These are phyloP conservation scores for Podabrus alpinus DNA, from an alignment of 2,888 invertebrate species.

Conservation along the genomic window DNA sequence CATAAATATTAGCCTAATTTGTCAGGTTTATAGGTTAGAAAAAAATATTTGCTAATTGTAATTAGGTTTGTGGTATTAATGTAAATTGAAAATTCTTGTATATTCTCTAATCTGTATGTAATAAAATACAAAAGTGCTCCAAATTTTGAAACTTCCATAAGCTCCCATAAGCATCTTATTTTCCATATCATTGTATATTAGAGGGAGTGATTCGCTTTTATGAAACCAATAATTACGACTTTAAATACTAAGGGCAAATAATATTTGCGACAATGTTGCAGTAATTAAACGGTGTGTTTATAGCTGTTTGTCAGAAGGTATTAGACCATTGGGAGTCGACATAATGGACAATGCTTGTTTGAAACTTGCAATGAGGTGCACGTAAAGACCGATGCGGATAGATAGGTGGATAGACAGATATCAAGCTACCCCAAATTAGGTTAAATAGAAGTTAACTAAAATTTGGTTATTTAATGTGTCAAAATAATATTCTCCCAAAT, in stretches of 20 bases:
- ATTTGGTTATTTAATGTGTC: slow-evolving; percentile 11
- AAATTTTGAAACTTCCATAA: background rate
- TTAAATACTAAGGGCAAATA: background rate
- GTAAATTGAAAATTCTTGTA: background rate
- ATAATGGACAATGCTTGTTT: slow-evolving; percentile 38
- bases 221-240: slow-evolving; percentile 1
- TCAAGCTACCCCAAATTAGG: background rate
- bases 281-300: slow-evolving; percentile 28
- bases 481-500: slow-evolving; percentile 29
- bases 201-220: background rate
- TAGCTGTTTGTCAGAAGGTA: slow-evolving; percentile 15
- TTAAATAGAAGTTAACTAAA: background rate
- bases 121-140: background rate
- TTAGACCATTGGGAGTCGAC: slow-evolving; percentile 24
- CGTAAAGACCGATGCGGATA: slow-evolving; percentile 25
- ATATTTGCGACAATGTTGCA: slow-evolving; percentile 16
- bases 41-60: background rate
- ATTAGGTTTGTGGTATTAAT: background rate
- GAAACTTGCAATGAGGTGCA: slow-evolving; percentile 31
- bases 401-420: background rate
- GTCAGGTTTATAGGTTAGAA: background rate
- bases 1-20: background rate
- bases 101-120: background rate
- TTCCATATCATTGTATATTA: background rate
- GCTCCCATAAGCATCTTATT: no score